Base-by-base conservation (phyloP, 2,888 invertebrate species). In the Fissipunctia ypsillon region DNA sequence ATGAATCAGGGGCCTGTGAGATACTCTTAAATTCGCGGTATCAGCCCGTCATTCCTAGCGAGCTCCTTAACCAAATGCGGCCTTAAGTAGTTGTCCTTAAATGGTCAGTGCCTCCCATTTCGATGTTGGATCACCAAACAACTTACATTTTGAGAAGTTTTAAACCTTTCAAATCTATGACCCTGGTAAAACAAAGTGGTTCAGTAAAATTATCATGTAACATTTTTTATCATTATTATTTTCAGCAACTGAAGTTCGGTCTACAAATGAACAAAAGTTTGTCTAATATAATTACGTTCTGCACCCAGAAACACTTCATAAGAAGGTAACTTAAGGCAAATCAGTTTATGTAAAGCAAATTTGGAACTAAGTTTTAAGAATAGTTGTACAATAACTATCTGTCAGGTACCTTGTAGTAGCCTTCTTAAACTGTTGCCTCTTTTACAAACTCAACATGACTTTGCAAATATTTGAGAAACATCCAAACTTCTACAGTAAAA, bases 111-210 rank as follows among this genome's bases (percentile, higher is more conserved):
- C 16, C 59, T 35, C 16, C 35, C 16, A 16, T 38, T 16, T 59
- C 7, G 4, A 31, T 22, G 14, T 57, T 22, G 14, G 57, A 57
- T 57, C 31, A 57, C 31, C 14, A 57, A 31, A 96, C 96, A 95
- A 31, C 9, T 22, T 48, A 48, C 48, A 50, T 50, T n/a, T 50
- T n/a, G 3, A 48, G 12, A n/a, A 50, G 50, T 25, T 50, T 25
- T 14, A 14, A 52, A 14, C 52, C 25, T 12, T 25, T 14, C 5
- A 25, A 14, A 52, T 52, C 25, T 52, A 5, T 14, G 5, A n/a
- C n/a, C 50, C 10, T 50, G 50, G 48, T 48, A 3, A 57, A 35
- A 31, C 22, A 12, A 35, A 22, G 1, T 31, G 1, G 3, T 22
- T 14, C 14, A 35, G 12, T 35, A 31, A 31, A 57, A 31, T 22